Evolutionary conservation across 2,113 vertebrate genomes (phyloP).

Genomic region (Cyanoliseus patagonus): DNA sequence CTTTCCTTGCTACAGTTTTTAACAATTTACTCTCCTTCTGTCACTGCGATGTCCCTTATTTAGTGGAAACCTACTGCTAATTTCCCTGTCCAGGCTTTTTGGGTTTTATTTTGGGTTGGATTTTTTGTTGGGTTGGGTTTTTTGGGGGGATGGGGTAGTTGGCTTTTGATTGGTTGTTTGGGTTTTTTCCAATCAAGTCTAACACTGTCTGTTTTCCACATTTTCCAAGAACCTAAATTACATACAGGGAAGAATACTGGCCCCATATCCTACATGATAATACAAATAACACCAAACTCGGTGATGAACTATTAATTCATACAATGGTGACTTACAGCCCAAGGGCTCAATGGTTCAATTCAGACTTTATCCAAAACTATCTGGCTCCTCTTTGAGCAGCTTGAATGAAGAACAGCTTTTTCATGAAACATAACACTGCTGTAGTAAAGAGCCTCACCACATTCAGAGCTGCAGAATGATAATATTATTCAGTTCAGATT

Average conservation of each 20-base stretch:
- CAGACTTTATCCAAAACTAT: neutral
- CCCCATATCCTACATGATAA: neutral
- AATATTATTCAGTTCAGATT: neutral
- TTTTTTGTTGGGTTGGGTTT: neutral
- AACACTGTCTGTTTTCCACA: neutral
- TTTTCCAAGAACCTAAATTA: neutral
- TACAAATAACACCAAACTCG: neutral
- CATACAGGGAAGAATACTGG: neutral
- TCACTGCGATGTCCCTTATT: neutral
- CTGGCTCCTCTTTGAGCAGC: neutral
- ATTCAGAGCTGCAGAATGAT: neutral
- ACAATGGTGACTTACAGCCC: neutral
- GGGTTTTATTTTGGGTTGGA: neutral
- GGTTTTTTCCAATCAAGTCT: neutral
- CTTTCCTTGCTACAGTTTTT: neutral
- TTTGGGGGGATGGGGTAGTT: too few relatives aligned
- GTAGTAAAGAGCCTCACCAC: neutral
- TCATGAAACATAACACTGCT: neutral
- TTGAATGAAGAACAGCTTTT: neutral
- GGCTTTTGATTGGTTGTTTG: neutral
- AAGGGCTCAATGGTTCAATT: neutral
- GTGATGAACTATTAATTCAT: neutral
- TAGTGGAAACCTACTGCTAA: neutral
- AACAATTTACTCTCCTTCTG: neutral
- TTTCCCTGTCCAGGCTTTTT: accelerated